phyloP scores from a whole-genome alignment of 2,888 invertebrate genomes.

The Microchrysa polita region DNA sequence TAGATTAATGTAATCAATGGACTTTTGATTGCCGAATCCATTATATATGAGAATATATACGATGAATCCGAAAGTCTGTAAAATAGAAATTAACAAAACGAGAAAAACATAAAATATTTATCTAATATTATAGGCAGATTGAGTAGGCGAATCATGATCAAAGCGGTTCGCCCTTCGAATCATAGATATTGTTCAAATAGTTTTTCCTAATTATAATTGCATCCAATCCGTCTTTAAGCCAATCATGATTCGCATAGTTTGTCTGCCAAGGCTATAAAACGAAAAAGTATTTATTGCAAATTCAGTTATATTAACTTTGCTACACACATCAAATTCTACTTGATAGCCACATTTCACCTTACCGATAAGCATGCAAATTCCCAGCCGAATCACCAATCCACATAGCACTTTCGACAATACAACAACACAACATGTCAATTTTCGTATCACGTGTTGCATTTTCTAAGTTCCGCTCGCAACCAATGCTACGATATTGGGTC shows the following conservation, averaged over 20 bases:
- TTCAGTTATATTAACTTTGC: too few relatives aligned
- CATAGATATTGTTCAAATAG: too few relatives aligned
- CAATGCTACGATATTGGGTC: slow-evolving; percentile 70
- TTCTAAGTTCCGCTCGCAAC: slow-evolving; percentile 58
- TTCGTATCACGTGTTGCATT: slow-evolving; percentile 52
- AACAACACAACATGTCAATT: slow-evolving; percentile 65
- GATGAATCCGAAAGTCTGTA: slow-evolving; percentile 17
- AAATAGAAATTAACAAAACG: neutral
- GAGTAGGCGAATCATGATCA: too few relatives aligned
- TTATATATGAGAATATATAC: slow-evolving; percentile 69
- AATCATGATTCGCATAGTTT: too few relatives aligned
- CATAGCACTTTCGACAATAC: slow-evolving; percentile 78
- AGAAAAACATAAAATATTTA: neutral
- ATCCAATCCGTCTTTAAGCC: too few relatives aligned
- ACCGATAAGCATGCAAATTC: slow-evolving; percentile 84
- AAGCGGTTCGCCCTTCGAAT: too few relatives aligned
- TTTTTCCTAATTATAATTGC: too few relatives aligned
- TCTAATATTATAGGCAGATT: too few relatives aligned
- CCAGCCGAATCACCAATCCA: slow-evolving; percentile 93
- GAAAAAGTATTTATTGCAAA: too few relatives aligned
- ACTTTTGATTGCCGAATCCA: slow-evolving; percentile 74
- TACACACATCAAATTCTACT: too few relatives aligned
- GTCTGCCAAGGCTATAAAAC: too few relatives aligned
- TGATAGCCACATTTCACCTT: slow-evolving; percentile 55
- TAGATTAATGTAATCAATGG: slow-evolving; percentile 76